A percentile compares a stretch with the other conserved stretches of the same genome.
phyloP scores from a whole-genome alignment of 2,888 invertebrate genomes.

The Smittia sp. region DNA sequence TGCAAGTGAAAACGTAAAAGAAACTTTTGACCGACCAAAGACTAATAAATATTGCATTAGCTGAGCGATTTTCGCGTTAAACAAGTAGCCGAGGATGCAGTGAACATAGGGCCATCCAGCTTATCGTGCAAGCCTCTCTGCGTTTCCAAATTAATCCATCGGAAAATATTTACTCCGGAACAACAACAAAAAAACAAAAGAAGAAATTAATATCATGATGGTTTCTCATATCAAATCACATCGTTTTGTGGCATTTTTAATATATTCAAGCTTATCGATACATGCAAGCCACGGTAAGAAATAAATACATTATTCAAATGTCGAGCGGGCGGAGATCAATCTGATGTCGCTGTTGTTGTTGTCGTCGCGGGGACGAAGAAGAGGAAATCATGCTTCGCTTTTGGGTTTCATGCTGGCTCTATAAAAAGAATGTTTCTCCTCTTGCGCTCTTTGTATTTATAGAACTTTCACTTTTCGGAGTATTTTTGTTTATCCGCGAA shows the following conservation, averaged over 20 bases:
- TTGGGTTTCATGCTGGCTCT: conserved; percentile 23
- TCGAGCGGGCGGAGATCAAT: background rate
- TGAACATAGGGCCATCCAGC: background rate
- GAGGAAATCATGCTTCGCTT: conserved; percentile 31
- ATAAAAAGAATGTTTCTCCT: background rate
- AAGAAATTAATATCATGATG: conserved; percentile 26
- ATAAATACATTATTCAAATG: conserved; percentile 21
- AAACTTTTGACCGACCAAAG: background rate
- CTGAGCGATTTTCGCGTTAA: background rate
- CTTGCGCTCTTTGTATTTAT: conserved; percentile 27
- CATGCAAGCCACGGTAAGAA: conserved; percentile 30
- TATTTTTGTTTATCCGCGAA: background rate
- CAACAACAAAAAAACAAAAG: conserved; percentile 28
- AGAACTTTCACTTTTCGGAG: conserved; percentile 37
- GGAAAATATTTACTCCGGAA: background rate
- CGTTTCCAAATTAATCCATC: background rate
- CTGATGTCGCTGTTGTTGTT: background rate
- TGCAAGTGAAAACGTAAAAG: too few species aligned
- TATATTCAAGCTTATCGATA: conserved; percentile 33
- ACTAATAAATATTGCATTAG: background rate
- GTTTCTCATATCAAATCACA: conserved; percentile 25
- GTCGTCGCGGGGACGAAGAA: background rate
- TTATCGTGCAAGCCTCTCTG: background rate
- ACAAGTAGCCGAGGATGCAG: background rate
- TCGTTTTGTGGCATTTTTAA: conserved; percentile 37